Evolutionary conservation across 2,113 vertebrate genomes (phyloP), one percentile per base, ranked within the genome.

Genomic region (Indicator maculatus): DNA sequence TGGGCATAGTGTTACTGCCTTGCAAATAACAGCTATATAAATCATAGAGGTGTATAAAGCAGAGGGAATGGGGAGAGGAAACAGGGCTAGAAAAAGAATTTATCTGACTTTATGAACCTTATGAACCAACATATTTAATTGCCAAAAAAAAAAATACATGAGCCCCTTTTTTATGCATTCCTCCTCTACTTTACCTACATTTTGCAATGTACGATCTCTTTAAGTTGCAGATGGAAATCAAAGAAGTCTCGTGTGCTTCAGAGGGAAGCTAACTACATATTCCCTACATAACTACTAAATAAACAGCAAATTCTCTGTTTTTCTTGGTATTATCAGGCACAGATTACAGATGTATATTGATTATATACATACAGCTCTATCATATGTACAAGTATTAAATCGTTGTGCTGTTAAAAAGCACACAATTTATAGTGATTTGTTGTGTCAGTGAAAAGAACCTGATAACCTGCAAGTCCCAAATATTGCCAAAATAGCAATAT

Each of bases 101-200:
- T 33, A 55, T 73, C 66, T 88, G 72, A 83, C 60, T 94, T 81
- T 15, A 61, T 69, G 58, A 81, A 80, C 67, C 16, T 93, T 74
- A 41, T 36, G 75, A 90, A 83, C 41, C 1, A 2, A 10, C 56
- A 41, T 20, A 89, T 71, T 88, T 93, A 75, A 83, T 31, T 71
- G 23, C 20, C 86, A 67, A 81, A 47, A 71, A 93, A 90, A 93
- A 71, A 93, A 90, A 94, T 89, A 88, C 58, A 47, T 74, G 19
- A 36, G 60, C 72, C 79, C 24, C 4, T 75, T 89, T 96, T 96
- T 86, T 23, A 58, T 59, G 41, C 60, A 12, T 16, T 33, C 64
- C 27, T 70, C n/a, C 55, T 93, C 69, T 83, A 24, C 33, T 65
- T 88, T 91, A 60, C 77, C 58, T 65, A n/a, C 31, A 27, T 84